Evolutionary conservation across 2,888 invertebrate genomes (phyloP).

Genomic region (Nymphalis urticae): DNA sequence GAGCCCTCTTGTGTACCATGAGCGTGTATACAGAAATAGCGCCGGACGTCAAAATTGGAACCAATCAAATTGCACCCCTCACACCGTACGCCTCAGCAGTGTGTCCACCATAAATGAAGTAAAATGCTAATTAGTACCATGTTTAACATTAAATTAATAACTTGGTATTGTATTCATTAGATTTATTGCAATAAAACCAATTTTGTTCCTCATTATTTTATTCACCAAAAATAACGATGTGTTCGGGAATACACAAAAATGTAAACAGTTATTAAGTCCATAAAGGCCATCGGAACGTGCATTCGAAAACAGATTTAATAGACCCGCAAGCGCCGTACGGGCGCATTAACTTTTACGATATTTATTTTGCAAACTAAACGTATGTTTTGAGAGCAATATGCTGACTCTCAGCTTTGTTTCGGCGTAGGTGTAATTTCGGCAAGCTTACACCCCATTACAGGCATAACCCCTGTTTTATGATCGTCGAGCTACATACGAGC

Average conservation of each 20-base stretch:
- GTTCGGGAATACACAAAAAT: too few relatives aligned
- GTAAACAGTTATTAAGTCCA: neutral
- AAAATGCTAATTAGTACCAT: neutral
- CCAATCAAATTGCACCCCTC: neutral
- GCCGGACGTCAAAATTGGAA: neutral
- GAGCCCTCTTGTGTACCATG: neutral
- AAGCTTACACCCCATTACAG: conserved; percentile 8
- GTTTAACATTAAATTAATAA: neutral
- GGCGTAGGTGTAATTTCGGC: conserved; percentile 7
- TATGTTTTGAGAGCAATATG: conserved; percentile 19
- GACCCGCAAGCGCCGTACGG: conserved; percentile 7
- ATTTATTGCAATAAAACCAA: neutral
- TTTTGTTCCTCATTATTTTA: too few relatives aligned
- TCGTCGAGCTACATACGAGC: neutral
- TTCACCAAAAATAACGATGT: too few relatives aligned
- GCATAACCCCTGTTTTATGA: conserved; percentile 15
- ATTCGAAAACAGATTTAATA: conserved; percentile 16
- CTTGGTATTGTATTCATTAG: neutral
- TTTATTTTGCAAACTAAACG: conserved; percentile 37
- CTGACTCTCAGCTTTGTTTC: conserved; percentile 19
- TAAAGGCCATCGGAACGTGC: neutral
- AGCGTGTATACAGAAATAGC: neutral
- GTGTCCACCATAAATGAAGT: neutral
- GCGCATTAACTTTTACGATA: conserved; percentile 37
- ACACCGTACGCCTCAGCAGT: neutral